Conservation (phyloP, 1,140 invertebrate species). For the Odontomachus brunneus region DNA sequence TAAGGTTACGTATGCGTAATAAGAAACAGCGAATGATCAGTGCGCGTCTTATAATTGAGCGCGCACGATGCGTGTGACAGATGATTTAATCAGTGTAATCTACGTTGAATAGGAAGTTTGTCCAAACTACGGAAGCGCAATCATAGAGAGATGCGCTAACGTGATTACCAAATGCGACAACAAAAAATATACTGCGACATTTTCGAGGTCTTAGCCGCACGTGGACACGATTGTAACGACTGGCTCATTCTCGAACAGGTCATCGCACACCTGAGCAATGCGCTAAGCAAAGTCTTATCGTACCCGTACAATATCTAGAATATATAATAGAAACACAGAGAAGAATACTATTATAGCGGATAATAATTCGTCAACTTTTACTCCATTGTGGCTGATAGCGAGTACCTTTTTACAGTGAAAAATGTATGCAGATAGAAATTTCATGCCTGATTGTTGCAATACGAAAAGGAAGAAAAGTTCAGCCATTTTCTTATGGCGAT, state of each 20-base stretch:
- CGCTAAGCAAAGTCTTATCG: neutral
- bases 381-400: too few species aligned
- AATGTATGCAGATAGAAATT: too few species aligned
- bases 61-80: neutral
- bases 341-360: too few species aligned
- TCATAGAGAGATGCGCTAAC: neutral
- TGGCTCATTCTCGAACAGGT: neutral
- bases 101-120: neutral
- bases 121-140: neutral
- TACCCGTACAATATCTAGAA: neutral
- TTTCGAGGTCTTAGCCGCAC: neutral
- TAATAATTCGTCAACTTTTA: too few species aligned
- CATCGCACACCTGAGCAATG: neutral
- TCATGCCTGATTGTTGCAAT: neutral
- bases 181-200: neutral
- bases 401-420: too few species aligned
- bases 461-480: too few species aligned
- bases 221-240: neutral
- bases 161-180: constrained; percentile 1
- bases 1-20: neutral
- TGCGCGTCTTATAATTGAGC: neutral
- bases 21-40: neutral
- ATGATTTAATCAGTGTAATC: neutral
- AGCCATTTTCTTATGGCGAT: too few species aligned
- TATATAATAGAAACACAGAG: too few species aligned